Evolutionary conservation across 2,797 vertebrate genomes (phyloP).

Genomic region (Synaphobranchus kaupii): DNA sequence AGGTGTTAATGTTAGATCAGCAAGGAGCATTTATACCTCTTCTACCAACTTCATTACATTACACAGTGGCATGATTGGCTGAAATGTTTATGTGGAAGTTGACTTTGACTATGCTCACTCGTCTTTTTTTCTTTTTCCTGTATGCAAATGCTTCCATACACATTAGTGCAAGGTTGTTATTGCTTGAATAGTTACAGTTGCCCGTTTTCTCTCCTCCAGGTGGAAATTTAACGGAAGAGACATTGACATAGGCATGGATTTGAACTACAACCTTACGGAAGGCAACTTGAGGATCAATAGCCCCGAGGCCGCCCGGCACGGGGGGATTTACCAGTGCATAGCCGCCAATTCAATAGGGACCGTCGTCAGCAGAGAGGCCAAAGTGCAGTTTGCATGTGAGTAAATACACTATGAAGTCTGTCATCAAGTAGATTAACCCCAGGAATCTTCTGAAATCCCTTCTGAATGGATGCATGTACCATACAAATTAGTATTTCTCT

Average conservation of each 20-base stretch:
- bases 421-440: slow-evolving; percentile 3
- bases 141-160: neutral
- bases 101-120: neutral
- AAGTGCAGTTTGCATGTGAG: slow-evolving; percentile 93
- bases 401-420: slow-evolving; percentile 40
- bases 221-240: slow-evolving; percentile 87
- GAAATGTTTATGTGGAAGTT: neutral
- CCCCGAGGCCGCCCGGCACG: slow-evolving; percentile 81
- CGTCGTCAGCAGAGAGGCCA: slow-evolving; percentile 84
- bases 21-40: neutral
- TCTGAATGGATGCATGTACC: slow-evolving; percentile 3
- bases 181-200: neutral
- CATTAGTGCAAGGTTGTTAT: neutral
- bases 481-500: slow-evolving; percentile 12
- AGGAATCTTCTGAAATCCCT: slow-evolving; percentile 3
- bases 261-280: slow-evolving; percentile 82
- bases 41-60: neutral
- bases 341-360: slow-evolving; percentile 86
- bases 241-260: slow-evolving; percentile 77
- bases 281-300: slow-evolving; percentile 88
- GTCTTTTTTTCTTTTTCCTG: neutral
- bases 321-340: slow-evolving; percentile 87
- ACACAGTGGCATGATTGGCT: neutral
- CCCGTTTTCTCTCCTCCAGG: slow-evolving; percentile 60
- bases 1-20: neutral